phyloP scores from a whole-genome alignment of 2,888 invertebrate genomes.

The Rutpela maculata region DNA sequence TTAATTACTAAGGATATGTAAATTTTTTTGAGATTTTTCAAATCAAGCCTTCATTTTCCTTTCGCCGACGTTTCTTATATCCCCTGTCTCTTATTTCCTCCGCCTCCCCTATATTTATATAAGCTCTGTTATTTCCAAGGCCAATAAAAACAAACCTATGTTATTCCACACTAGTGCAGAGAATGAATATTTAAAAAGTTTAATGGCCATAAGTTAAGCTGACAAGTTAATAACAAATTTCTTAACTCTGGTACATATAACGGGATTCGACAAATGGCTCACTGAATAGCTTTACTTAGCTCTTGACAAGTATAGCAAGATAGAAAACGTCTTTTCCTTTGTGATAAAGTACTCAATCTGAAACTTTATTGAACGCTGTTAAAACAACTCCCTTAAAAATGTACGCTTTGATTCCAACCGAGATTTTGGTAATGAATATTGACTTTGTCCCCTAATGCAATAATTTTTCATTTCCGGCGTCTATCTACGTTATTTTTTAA shows the following conservation, averaged over 20 bases:
- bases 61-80: too few species aligned
- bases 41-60: too few species aligned
- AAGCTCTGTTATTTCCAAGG: too few species aligned
- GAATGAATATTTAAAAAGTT: conserved; percentile 9
- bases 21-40: too few species aligned
- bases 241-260: conserved; percentile 21
- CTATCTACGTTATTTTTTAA: conserved; percentile 23
- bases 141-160: not conserved
- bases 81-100: too few species aligned
- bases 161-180: not conserved
- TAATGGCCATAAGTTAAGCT: not conserved
- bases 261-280: conserved; percentile 49
- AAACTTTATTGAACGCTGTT: conserved; percentile 48
- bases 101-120: too few species aligned
- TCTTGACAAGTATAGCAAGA: conserved; percentile 57
- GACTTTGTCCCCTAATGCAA: conserved; percentile 37
- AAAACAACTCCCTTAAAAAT: conserved; percentile 45
- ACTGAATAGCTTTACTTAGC: conserved; percentile 57
- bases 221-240: conserved; percentile 38
- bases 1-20: too few species aligned
- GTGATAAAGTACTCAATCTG: conserved; percentile 53
- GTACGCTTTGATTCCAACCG: conserved; percentile 32
- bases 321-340: conserved; percentile 52
- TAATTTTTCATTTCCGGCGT: conserved; percentile 37
- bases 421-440: conserved; percentile 41